phyloP scores from a whole-genome alignment of 1,140 invertebrate species.

The Sycophaga agraensis region DNA sequence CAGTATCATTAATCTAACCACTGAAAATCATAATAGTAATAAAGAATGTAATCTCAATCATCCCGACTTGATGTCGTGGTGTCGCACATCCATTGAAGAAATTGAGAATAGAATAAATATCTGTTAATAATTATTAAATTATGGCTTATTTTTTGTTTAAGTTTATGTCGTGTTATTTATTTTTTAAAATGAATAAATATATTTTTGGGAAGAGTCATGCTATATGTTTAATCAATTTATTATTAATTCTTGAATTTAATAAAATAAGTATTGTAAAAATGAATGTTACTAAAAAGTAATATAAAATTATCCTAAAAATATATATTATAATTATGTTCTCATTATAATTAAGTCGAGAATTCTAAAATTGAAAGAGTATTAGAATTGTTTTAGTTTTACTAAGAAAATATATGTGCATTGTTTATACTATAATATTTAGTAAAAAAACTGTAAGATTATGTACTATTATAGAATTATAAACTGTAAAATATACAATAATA shows the following conservation, averaged over 20 bases:
- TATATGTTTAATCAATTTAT: not conserved
- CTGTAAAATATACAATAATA: slow-evolving; percentile 16
- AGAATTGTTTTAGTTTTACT: not conserved
- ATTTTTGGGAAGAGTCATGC: not conserved
- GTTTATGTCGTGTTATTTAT: not conserved
- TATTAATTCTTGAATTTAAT: not conserved
- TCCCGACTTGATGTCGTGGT: slow-evolving; percentile 8
- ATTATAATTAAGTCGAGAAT: not conserved
- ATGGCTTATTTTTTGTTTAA: slow-evolving; percentile 7
- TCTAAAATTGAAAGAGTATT: slow-evolving; percentile 19
- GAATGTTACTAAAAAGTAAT: not conserved
- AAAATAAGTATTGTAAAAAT: not conserved
- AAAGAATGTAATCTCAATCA: slow-evolving; percentile 10
- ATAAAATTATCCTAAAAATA: slow-evolving; percentile 1
- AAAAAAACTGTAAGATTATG: slow-evolving; percentile 1
- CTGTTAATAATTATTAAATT: slow-evolving; percentile 6
- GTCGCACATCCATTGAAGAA: slow-evolving; percentile 7
- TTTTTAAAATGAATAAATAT: not conserved
- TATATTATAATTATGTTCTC: not conserved
- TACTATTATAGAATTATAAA: not conserved
- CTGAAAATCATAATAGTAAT: slow-evolving; percentile 9
- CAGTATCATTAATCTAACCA: not conserved
- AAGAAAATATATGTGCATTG: slow-evolving; percentile 10
- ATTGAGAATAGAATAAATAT: slow-evolving; percentile 24
- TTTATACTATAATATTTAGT: slow-evolving; percentile 10